phyloP scores from a whole-genome alignment of 2,888 invertebrate species.

The Plagiodera versicolora region DNA sequence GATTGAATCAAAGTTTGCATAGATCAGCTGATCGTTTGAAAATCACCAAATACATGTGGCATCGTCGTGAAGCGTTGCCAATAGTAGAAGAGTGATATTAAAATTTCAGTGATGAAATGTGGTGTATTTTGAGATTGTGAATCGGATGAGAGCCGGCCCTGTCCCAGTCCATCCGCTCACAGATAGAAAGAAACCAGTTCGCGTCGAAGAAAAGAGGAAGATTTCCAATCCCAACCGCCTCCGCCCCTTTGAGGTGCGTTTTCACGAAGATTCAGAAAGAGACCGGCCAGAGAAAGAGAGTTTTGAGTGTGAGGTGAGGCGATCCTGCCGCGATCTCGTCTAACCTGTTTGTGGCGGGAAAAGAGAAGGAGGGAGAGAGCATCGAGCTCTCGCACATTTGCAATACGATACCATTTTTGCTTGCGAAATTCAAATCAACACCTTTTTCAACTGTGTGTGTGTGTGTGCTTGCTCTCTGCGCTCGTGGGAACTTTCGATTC shows the following conservation, averaged over 20 bases:
- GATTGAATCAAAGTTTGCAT: too few species aligned
- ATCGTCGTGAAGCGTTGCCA: too few species aligned
- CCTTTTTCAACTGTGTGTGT: conserved; percentile 33
- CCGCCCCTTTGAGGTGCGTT: conserved; percentile 52
- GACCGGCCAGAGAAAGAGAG: too few species aligned
- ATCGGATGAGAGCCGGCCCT: neutral
- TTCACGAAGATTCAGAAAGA: conserved; percentile 40
- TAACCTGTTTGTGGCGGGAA: conserved; percentile 45
- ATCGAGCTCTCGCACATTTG: conserved; percentile 36
- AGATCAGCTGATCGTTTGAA: too few species aligned
- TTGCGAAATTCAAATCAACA: conserved; percentile 47
- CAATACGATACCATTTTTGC: conserved; percentile 42
- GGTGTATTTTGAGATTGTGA: too few species aligned
- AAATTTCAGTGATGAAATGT: too few species aligned
- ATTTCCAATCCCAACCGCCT: conserved; percentile 55
- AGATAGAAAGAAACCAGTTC: conserved; percentile 41
- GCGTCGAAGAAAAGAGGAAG: conserved; percentile 29
- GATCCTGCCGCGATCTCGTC: conserved; percentile 51
- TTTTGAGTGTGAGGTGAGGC: too few species aligned
- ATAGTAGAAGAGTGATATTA: too few species aligned
- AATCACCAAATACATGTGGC: too few species aligned
- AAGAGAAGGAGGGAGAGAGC: conserved; percentile 11
- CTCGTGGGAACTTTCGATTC: conserved; percentile 31
- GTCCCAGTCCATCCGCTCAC: neutral
- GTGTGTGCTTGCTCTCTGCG: conserved; percentile 26